phyloP scores from a whole-genome alignment of 2,888 invertebrate species.

The Gastrophysa polygoni region DNA sequence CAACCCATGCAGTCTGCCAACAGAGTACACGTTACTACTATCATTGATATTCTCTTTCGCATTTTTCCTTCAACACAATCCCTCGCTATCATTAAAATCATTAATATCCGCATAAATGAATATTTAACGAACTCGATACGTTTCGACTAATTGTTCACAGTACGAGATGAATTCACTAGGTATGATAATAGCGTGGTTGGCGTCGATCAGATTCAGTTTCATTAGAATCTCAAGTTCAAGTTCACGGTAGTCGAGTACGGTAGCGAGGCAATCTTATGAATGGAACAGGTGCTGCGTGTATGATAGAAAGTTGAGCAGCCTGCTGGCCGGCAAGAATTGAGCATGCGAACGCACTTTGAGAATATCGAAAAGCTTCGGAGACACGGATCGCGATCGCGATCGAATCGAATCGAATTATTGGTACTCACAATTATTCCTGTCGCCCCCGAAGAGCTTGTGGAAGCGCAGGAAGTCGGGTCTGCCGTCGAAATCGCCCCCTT shows the following conservation, averaged over 20 bases:
- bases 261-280: conserved; percentile 51
- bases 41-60: conserved; percentile 16
- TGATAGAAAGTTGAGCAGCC: conserved; percentile 53
- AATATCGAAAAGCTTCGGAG: conserved; percentile 41
- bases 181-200: conserved; percentile 25
- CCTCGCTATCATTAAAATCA: neutral
- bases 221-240: conserved; percentile 59
- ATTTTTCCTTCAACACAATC: conserved; percentile 2
- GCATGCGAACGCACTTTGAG: conserved; percentile 28
- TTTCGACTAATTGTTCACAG: conserved; percentile 9
- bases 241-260: conserved; percentile 55
- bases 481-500: conserved; percentile 82
- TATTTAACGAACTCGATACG: neutral
- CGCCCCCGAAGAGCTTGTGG: conserved; percentile 81
- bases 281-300: conserved; percentile 48
- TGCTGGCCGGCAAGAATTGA: conserved; percentile 41
- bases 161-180: conserved; percentile 15
- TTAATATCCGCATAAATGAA: conserved; percentile 13
- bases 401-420: conserved; percentile 8
- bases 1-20: conserved; percentile 30
- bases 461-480: conserved; percentile 82
- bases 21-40: conserved; percentile 20
- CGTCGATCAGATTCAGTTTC: conserved; percentile 54
- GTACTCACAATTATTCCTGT: conserved; percentile 85
- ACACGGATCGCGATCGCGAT: conserved; percentile 27